Base-by-base conservation (phyloP, 1,140 invertebrate species). In the Eriosoma lanigerum region DNA sequence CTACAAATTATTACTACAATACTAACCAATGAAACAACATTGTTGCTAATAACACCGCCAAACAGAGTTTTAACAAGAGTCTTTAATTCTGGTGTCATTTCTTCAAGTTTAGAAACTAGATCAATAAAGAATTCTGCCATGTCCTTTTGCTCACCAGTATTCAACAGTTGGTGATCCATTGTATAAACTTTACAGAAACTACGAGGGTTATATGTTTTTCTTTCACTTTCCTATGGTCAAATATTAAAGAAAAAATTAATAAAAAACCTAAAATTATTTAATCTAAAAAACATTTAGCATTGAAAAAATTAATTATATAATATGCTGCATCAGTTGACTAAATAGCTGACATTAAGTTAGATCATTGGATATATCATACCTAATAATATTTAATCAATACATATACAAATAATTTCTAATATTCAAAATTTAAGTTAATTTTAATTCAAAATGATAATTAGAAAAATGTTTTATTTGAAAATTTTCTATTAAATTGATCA, bases 81-180 rank as follows among this genome's bases (percentile, higher is more conserved):
- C 87, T 97, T 97, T 62, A 98, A 85, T 81, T 96, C 92, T 0
- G 93, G 92, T 0, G 94, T 95, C 94, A 97, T 98, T 86, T 98
- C 96, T 86, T 98, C 96, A 1, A 98, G 85, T 85, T 98, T 98
- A 9, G 94, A 96, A 12, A 98, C 96, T 1, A 98, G 89, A 87
- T 98, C 96, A 58, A 96, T 98, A 84, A 98, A 98, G 87, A 98
- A 98, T 86, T 98, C 96, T 0, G 96, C 96, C 96, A 98, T 98
- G 84, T 98, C 96, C 85, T 98, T 98, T 85, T 98, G 96, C 86
- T 98, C 96, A 1, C 95, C 95, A 0, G 96, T 98, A 85, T 98
- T 98, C 5, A 98, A 87, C 0, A 95, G 94, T 84, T 97, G 95
- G 84, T 96, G 93, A 85, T 98, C 95, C 96, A 98, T 98, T 50